Base-by-base conservation (phyloP, 2,888 invertebrate species). In the Carabus problematicus region DNA sequence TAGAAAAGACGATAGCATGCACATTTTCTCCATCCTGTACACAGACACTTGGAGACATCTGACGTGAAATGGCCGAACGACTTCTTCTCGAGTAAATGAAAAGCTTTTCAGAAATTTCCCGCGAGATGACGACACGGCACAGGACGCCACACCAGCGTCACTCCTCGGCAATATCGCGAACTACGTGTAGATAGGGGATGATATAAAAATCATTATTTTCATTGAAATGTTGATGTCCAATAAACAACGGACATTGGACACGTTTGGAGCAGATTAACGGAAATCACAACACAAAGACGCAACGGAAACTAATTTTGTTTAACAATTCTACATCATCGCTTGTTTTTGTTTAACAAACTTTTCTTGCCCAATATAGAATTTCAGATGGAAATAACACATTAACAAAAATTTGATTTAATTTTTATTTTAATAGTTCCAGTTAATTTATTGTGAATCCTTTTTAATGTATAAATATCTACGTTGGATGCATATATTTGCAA, bases 131-230 rank as follows among this genome's bases (percentile, higher is more conserved):
- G 45, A 41, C 11, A 12, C 45, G 18, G 19, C 9, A 19, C 45
- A 18, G 56, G 54, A 8, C 29, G 19, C 16, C 16, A n/a, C 42
- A 11, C 16, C 18, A 16, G 41, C 54, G 54, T 39, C 64, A 45
- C 6, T 4, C 12, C 8, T 29, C 19, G 41, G 18, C 64, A 41
- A 19, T 8, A 8, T 43, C 29, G 8, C 64, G 6, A 55, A 64
- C 64, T 64, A 56, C 41, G 19, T 19, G 12, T 3, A n/a, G n/a
- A 6, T 11, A 14, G 45, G 14, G 11, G 45, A 11, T 45, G 9
- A 42, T 55, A 64, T 64, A 64, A 64, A 64, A 64, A 64, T 64
- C 64, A 45, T 64, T 64, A 64, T 42, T 64, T 64, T 43, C 19
- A 41, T 64, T 41, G 55, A 19, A 8, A 12, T 49, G 41, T 29